Base-by-base conservation (phyloP, 2,797 vertebrate species). In the Chromis chromis region DNA sequence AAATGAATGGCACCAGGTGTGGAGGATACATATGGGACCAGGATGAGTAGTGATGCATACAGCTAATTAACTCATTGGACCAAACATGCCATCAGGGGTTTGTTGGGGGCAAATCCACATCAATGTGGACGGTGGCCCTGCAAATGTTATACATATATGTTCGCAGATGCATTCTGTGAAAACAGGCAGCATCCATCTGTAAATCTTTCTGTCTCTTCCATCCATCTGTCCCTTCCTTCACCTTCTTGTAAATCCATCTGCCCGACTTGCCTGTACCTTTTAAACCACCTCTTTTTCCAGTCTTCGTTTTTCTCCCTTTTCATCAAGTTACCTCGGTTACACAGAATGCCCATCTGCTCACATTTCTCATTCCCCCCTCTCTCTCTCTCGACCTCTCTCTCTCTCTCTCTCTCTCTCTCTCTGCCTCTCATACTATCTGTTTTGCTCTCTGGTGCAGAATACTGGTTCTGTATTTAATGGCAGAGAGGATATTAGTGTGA, bases 1-100 rank as follows among this genome's bases (percentile, higher is more conserved):
- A 89, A 85, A 69, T 48, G 78, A 88, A 77, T 55, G 79, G 91
- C 86, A 91, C 90, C 93, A 94, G 93, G 93, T 94, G 94, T 92
- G 89, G 78, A 77, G 56, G 74, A 85, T 77, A 62, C 87, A 88
- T 84, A 82, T 71, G 88, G 86, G 87, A 88, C 74, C 39, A 54
- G 82, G 76, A 82, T 84, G 91, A 84, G 85, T 90, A 82, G 80
- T 89, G 89, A 92, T 87, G 92, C 91, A 84, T 90, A 63, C 85
- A 86, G 86, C 84, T 85, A 74, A 91, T 94, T 84, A 92, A 86
- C 77, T 86, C 91, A 89, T 40, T 85, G 87, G 86, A 93, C 89
- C 93, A 89, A 77, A 78, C 70, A 70, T 17, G 87, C 88, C 89
- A 77, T 10, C 55, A 74, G 90, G 89, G 87, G 63, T 73, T 85